Evolutionary conservation across 2,797 vertebrate genomes (phyloP).

Genomic region (Hipposideros larvatus): DNA sequence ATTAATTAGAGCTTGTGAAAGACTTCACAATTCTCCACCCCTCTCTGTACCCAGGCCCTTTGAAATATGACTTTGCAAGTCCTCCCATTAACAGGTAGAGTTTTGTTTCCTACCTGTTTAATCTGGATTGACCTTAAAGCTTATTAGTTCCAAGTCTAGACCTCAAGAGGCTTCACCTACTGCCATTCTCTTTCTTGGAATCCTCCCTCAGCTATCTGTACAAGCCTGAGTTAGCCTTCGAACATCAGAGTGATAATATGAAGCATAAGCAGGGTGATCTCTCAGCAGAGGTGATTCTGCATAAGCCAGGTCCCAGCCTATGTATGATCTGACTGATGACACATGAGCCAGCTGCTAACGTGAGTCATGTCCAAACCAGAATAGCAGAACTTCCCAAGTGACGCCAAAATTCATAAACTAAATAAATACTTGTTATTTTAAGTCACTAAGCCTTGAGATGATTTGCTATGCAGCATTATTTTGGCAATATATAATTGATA

Average conservation of each 20-base stretch:
- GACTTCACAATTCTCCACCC: neutral
- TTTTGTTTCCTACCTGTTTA: neutral
- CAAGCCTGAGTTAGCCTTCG: neutral
- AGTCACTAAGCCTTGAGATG: neutral
- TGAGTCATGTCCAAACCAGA: neutral
- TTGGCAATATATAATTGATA: neutral
- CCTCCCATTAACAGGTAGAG: neutral
- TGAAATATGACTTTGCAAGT: neutral
- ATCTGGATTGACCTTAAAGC: neutral
- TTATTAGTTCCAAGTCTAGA: neutral
- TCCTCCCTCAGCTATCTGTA: neutral
- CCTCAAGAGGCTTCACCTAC: neutral
- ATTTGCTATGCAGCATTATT: neutral
- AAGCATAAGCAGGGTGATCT: neutral
- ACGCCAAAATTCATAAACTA: neutral
- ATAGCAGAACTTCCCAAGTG: neutral
- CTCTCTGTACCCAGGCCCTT: neutral
- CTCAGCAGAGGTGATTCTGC: neutral
- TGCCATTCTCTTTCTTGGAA: neutral
- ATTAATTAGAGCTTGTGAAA: neutral
- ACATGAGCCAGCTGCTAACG: neutral
- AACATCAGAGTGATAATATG: neutral
- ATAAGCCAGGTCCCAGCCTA: neutral
- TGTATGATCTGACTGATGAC: neutral
- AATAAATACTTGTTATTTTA: conserved; percentile 46